Evolutionary conservation across 1,140 invertebrate genomes (phyloP).

Genomic region (Littorina saxatilis): DNA sequence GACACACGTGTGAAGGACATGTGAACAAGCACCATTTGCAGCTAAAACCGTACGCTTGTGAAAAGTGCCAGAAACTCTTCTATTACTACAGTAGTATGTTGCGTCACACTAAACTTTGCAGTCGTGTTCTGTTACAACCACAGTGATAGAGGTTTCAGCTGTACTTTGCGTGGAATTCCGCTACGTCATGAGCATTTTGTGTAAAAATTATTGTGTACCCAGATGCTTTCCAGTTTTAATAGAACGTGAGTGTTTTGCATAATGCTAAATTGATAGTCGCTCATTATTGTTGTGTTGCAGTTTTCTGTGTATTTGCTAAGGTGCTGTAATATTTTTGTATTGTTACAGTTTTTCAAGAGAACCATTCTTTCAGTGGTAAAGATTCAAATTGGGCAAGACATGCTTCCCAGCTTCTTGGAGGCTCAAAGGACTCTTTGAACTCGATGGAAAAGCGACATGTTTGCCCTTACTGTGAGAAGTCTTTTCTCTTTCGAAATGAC

Average conservation of each 20-base stretch:
- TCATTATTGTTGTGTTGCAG: too few relatives aligned
- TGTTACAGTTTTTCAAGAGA: conserved; percentile 5
- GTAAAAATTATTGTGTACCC: too few relatives aligned
- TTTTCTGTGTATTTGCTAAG: too few relatives aligned
- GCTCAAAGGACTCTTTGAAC: neutral
- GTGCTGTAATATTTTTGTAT: neutral
- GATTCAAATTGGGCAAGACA: neutral
- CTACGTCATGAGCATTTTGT: too few relatives aligned
- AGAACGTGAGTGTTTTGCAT: too few relatives aligned
- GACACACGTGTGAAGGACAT: conserved; percentile 24
- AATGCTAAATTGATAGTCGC: too few relatives aligned
- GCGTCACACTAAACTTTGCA: neutral
- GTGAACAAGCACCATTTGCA: conserved; percentile 24
- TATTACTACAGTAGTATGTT: conserved; percentile 26
- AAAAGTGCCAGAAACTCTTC: neutral
- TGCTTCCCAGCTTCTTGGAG: neutral
- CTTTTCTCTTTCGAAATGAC: conserved; percentile 31
- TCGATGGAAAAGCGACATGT: conserved; percentile 20
- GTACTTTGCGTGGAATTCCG: too few relatives aligned
- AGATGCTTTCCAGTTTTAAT: too few relatives aligned
- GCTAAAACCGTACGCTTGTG: conserved; percentile 12
- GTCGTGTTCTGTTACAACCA: neutral
- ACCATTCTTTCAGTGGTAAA: neutral
- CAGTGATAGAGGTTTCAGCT: neutral
- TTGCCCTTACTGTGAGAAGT: conserved; percentile 16